These are phyloP conservation scores for Telenomus remus DNA, from an alignment of 1,140 invertebrate species.

Conservation along the genomic window DNA sequence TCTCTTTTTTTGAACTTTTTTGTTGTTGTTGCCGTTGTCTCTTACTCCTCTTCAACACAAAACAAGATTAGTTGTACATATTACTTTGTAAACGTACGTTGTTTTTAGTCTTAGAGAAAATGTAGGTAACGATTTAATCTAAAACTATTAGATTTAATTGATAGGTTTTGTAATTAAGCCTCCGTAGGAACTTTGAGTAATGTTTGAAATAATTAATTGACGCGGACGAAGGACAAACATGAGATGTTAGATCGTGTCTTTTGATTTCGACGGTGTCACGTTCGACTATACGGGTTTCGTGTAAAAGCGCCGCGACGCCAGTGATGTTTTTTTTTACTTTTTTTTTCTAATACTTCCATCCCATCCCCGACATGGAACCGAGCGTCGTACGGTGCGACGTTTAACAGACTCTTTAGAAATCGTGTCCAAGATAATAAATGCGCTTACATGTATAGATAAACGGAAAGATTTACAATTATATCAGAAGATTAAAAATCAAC, in stretches of 20 bases:
- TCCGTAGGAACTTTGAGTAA: conserved; percentile 5
- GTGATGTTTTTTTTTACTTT: too few relatives aligned
- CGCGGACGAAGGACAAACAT: conserved; percentile 21
- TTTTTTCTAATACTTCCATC: conserved; percentile 62
- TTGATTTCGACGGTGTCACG: conserved; percentile 6
- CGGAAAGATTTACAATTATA: conserved; percentile 60
- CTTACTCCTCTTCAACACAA: conserved; percentile 5
- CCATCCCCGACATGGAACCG: conserved; percentile 55
- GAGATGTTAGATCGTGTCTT: conserved; percentile 22
- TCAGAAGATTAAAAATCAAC: conserved; percentile 45
- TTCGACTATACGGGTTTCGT: conserved; percentile 24
- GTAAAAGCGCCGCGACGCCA: conserved; percentile 37
- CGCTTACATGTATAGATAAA: conserved; percentile 72
- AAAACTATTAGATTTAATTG: conserved; percentile 25
- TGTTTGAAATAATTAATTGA: conserved; percentile 13
- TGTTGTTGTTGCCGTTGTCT: neutral
- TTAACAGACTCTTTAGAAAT: conserved; percentile 67
- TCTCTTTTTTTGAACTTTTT: conserved; percentile 2
- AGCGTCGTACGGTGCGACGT: conserved; percentile 32
- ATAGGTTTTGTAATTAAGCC: conserved; percentile 10
- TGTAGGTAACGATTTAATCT: conserved; percentile 22
- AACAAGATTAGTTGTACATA: conserved; percentile 18
- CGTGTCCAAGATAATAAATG: conserved; percentile 69
- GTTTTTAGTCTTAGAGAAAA: conserved; percentile 29
- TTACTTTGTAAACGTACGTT: conserved; percentile 28